phyloP scores from a whole-genome alignment of 2,113 vertebrate genomes.

The Peromyscus polionotus region DNA sequence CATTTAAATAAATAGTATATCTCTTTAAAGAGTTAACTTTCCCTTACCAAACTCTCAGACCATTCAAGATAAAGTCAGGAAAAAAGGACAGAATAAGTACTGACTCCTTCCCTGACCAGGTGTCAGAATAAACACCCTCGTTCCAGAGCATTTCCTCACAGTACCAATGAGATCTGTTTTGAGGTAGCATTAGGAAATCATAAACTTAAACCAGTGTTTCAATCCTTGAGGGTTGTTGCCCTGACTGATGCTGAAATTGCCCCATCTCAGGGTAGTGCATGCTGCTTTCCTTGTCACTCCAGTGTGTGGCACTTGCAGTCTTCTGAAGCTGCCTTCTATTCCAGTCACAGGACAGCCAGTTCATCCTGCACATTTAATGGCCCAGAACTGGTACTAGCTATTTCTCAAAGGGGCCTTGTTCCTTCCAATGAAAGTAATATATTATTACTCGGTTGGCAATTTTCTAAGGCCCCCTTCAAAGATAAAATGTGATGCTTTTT shows the following conservation, averaged over 20 bases:
- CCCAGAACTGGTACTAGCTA: neutral
- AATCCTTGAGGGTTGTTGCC: neutral
- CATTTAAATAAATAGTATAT: slow-evolving; percentile 6
- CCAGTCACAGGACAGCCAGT: neutral
- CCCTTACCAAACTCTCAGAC: neutral
- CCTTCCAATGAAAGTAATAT: neutral
- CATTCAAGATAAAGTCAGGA: neutral
- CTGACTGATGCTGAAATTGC: neutral
- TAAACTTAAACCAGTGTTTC: neutral
- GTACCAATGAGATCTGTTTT: neutral
- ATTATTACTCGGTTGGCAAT: neutral
- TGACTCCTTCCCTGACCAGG: neutral
- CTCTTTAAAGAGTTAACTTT: slow-evolving; percentile 43
- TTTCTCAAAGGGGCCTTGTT: slow-evolving; percentile 23
- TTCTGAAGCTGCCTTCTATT: neutral
- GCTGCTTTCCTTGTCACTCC: neutral
- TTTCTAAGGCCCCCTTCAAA: slow-evolving; percentile 33
- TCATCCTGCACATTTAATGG: slow-evolving; percentile 1
- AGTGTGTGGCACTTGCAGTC: neutral
- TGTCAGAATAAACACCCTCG: neutral
- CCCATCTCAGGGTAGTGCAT: neutral
- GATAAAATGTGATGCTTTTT: neutral
- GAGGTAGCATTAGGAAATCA: neutral
- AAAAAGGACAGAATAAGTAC: slow-evolving; percentile 12
- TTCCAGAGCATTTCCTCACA: neutral